These are phyloP conservation scores for Strix aluco DNA, from an alignment of 2,113 vertebrate species.

Conservation along the genomic window DNA sequence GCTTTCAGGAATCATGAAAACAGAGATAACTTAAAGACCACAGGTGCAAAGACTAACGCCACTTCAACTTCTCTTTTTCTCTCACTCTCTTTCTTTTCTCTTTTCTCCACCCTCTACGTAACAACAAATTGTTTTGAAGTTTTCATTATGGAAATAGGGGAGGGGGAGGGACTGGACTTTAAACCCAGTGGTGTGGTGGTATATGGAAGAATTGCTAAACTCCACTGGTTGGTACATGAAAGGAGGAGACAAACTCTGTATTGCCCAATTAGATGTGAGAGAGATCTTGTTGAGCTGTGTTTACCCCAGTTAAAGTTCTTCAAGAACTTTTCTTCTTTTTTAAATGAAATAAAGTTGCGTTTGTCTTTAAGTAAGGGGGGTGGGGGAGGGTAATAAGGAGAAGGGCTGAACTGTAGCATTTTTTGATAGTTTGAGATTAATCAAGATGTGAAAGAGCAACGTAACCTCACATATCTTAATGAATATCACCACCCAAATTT, in stretches of 20 bases:
- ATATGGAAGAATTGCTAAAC: background rate
- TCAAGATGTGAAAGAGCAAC: background rate
- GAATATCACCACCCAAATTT: background rate
- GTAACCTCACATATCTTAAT: background rate
- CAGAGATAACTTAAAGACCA: slow-evolving; percentile 49
- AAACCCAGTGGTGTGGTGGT: background rate
- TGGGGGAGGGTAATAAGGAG: accelerated
- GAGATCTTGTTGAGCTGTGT: background rate
- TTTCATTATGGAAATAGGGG: background rate
- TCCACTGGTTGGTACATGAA: background rate
- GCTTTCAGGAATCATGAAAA: slow-evolving; percentile 72
- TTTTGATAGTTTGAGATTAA: background rate
- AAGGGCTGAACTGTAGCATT: background rate
- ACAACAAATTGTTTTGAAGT: background rate
- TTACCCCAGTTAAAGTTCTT: background rate
- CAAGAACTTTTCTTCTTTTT: background rate
- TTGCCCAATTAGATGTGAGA: background rate
- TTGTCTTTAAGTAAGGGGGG: background rate
- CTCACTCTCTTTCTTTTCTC: background rate
- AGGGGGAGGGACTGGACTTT: background rate
- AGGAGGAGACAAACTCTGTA: background rate
- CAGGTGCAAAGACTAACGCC: background rate
- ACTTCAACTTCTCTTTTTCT: background rate
- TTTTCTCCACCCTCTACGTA: background rate
- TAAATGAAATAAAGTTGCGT: background rate